Evolutionary conservation across 2,888 invertebrate genomes (phyloP).

Genomic region (Unio pictorum): DNA sequence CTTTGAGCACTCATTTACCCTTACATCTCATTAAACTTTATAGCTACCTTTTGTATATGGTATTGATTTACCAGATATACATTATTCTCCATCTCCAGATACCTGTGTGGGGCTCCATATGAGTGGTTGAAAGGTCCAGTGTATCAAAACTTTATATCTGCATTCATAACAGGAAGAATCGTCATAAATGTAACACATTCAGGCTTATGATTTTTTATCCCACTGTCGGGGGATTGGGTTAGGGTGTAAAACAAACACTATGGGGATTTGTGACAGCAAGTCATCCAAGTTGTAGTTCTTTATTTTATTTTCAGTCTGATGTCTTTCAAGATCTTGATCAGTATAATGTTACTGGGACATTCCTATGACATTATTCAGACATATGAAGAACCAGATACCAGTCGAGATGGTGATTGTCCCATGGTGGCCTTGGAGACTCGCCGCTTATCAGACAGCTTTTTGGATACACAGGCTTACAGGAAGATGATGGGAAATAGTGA

Average conservation of each 20-base stretch:
- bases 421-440: no score
- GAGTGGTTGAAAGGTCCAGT: not conserved
- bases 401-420: no score
- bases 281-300: not conserved
- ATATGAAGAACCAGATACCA: conserved; percentile 8
- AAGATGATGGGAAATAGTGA: no score
- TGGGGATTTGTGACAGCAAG: not conserved
- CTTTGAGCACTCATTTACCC: no score
- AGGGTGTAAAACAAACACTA: not conserved
- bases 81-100: no score
- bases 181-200: not conserved
- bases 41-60: no score
- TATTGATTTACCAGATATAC: no score
- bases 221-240: not conserved
- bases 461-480: no score
- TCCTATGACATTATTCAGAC: conserved; percentile 79
- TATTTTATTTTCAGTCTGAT: conserved; percentile 62
- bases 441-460: no score
- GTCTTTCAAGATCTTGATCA: conserved; percentile 80
- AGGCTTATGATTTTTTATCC: not conserved
- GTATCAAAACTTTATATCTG: not conserved
- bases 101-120: no score
- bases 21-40: no score
- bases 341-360: conserved; percentile 90
- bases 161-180: conserved; percentile 1